phyloP scores from a whole-genome alignment of 2,113 vertebrate genomes.

The Saguinus midas region DNA sequence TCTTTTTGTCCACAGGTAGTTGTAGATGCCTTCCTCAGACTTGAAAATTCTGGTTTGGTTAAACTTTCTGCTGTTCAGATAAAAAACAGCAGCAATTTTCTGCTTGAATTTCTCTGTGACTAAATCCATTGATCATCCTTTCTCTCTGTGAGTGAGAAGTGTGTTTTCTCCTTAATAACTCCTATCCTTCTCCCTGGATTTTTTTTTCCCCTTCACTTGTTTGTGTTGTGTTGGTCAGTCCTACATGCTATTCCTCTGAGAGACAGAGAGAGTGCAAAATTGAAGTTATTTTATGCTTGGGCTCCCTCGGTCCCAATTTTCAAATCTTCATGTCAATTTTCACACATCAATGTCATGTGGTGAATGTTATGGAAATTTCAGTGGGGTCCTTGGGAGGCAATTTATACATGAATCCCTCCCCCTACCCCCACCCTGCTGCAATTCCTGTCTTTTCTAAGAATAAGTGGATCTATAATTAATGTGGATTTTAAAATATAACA shows the following conservation, averaged over 20 bases:
- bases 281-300: conserved; percentile 99
- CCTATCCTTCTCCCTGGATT: conserved; percentile 94
- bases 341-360: conserved; percentile 97
- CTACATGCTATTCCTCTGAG: conserved; percentile 93
- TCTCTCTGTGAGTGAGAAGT: conserved; percentile 96
- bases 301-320: conserved; percentile 98
- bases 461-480: conserved; percentile 86
- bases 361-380: conserved; percentile 90
- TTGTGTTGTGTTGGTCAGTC: conserved; percentile 97
- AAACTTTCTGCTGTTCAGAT: conserved; percentile 90
- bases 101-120: conserved; percentile 99
- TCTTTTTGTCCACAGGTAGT: conserved; percentile 60
- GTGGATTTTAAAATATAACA: conserved; percentile 81
- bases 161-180: conserved; percentile 99
- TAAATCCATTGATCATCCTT: conserved; percentile 99
- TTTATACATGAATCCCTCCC: conserved; percentile 82
- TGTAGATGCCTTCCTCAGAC: conserved; percentile 50
- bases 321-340: conserved; percentile 99
- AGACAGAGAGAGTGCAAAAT: conserved; percentile 91
- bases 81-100: conserved; percentile 99
- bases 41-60: conserved; percentile 83
- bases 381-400: conserved; percentile 86
- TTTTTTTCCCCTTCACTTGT: conserved; percentile 88
- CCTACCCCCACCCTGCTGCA: conserved; percentile 53
- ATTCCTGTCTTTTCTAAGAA: conserved; percentile 78